Base-by-base conservation (phyloP, 2,888 invertebrate species). In the Megamerina dolium region DNA sequence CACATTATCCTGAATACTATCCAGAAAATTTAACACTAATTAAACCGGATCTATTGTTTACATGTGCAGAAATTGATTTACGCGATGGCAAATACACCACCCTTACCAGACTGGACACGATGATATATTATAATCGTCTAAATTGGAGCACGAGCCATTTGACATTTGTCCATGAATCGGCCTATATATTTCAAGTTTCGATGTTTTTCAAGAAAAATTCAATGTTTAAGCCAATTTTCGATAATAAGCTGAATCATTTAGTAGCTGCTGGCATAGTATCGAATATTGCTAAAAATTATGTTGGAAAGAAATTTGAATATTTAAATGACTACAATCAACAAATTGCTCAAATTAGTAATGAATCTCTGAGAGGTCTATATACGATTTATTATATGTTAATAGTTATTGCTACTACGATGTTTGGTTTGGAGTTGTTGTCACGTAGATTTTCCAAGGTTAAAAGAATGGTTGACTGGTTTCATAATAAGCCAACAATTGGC, bases 121-220 rank as follows among this genome's bases (percentile, higher is more conserved):
- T 65, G 23, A 50, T 49, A 1, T 42, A 51, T 13, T 64, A 66
- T 37, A 59, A 67, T 27, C 39, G 34, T 2, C 12, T 6, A 1
- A 29, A 60, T 23, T 46, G 51, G 44, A 45, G 51, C 4, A 52
- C 43, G 5, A 61, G 58, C 14, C 45, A 48, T 0, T 30, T 66
- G 8, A 56, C 57, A 6, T 55, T 54, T 17, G 53, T 66, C 2
- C 46, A 45, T 0, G 64, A 67, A 42, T 55, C 57, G n/a, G 55
- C 64, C 5, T 58, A 52, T 37, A 27, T 52, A 2, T 52, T 55
- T 19, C 62, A 61, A 34, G 35, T 56, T 39, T 60, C 57, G 12
- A 56, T 66, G 50, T 63, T 51, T 9, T 42, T 63, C 45, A 49
- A 46, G 0, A 59, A 59, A 5, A 56, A 63, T 23, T 64, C 65